These are phyloP conservation scores for Dicyrtoma fusca DNA, from an alignment of 2,888 invertebrate species.

Conservation along the genomic window DNA sequence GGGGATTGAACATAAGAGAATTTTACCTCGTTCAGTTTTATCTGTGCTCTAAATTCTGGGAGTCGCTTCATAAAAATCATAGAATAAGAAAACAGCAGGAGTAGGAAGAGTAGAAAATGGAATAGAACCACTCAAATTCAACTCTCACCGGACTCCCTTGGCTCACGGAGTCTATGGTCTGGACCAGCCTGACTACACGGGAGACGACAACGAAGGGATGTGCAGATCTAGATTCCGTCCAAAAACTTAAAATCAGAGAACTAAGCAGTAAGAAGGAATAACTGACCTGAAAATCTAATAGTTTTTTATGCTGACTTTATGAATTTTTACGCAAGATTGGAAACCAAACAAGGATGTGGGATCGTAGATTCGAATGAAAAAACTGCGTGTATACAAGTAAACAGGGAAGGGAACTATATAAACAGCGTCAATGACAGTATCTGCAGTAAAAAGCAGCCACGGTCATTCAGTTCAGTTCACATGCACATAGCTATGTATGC, in stretches of 20 bases:
- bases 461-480: no score
- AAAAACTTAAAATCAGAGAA: conserved; percentile 13
- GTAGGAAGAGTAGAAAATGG: background rate
- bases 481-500: no score
- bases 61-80: background rate
- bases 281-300: conserved; percentile 39
- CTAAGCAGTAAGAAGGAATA: conserved; percentile 24
- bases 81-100: background rate
- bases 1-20: background rate
- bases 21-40: conserved; percentile 37
- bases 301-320: conserved; percentile 46
- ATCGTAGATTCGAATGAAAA: background rate
- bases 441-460: background rate
- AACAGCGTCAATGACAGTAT: conserved; percentile 2
- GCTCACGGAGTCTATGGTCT: background rate
- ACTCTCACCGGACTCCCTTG: background rate
- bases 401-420: background rate
- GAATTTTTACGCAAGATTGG: conserved; percentile 37
- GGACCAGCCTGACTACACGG: background rate
- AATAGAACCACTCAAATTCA: no score
- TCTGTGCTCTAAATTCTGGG: conserved; percentile 33
- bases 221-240: background rate
- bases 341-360: background rate
- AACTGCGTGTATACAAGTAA: no score
- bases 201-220: background rate